Evolutionary conservation across 2,888 invertebrate species (phyloP), one percentile per base, ranked within the genome.

Genomic region (Clepsis dumicolana): DNA sequence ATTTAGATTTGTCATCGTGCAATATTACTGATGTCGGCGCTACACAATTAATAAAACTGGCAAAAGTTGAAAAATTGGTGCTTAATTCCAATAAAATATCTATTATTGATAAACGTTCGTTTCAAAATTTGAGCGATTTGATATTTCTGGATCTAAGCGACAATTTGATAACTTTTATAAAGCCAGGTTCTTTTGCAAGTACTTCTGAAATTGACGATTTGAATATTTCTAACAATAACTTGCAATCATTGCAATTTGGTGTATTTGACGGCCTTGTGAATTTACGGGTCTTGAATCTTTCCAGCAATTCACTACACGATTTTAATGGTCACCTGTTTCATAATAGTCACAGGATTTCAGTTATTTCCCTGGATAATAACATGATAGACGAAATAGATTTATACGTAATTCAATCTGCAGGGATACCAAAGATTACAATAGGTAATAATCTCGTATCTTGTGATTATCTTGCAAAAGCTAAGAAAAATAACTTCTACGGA

Each of bases 361-460:
- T 50, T 12, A 32, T 65, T 25, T 57, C 35, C 2, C 57, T 65
- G 12, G 64, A 65, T 7, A 32, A 57, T 38, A 65, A 65, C 25
- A n/a, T 65, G 48, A 57, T 65, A 50, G 57, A 65, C 4, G 14
- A 14, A 25, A 35, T 65, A 14, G 50, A 65, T 38, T 65, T 65
- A 16, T 3, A 50, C 0, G 64, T 57, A 57, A 10, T 65, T 12
- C 5, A 35, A 38, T n/a, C 12, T 2, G 64, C 57, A 8, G 35
- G 24, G 2, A 65, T 65, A 1, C 57, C 4, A 14, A 35, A 50
- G 48, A 48, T 65, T 14, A 38, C 64, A 12, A 65, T 65, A 16
- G 64, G 64, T 14, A 44, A 48, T 44, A 65, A 65, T 57, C 21
- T 50, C 16, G 48, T 65, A 50, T 21, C 50, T 35, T 65, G 64